phyloP scores from a whole-genome alignment of 2,888 invertebrate species.

The Xylophagus ater region DNA sequence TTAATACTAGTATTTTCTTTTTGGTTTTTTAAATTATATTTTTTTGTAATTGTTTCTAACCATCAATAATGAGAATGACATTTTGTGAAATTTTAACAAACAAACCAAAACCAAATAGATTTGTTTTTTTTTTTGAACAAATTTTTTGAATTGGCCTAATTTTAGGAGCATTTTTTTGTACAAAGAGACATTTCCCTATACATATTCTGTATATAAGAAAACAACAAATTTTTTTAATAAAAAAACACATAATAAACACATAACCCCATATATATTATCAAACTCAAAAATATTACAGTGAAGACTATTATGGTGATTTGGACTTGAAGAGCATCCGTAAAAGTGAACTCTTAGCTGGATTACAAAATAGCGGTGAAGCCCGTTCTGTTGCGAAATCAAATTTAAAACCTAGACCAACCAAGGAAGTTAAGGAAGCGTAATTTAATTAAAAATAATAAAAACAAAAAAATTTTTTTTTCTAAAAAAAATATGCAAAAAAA shows the following conservation, averaged over 20 bases:
- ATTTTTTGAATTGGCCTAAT: too few species aligned
- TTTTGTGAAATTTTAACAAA: too few species aligned
- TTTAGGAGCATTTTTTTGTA: too few species aligned
- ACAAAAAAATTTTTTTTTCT: constrained; percentile 6
- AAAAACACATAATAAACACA: constrained; percentile 4
- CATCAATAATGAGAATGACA: too few species aligned
- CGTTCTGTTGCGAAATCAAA: constrained; percentile 36
- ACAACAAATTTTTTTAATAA: neutral
- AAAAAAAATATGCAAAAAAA: constrained; percentile 2
- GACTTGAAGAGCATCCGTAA: constrained; percentile 91
- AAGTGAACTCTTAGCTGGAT: constrained; percentile 79
- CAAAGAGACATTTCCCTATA: too few species aligned
- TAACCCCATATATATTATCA: too few species aligned
- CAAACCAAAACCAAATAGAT: too few species aligned
- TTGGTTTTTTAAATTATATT: too few species aligned
- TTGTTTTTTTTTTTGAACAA: too few species aligned
- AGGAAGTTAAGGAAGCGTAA: constrained; percentile 37
- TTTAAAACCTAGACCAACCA: constrained; percentile 45
- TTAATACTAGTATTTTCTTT: too few species aligned
- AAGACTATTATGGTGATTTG: constrained; percentile 93
- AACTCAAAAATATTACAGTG: constrained; percentile 78
- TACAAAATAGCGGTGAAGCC: constrained; percentile 50
- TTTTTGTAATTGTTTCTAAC: too few species aligned
- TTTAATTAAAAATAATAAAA: constrained; percentile 21
- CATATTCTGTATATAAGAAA: too few species aligned